phyloP scores from a whole-genome alignment of 2,113 vertebrate species.

The Lepus europaeus region DNA sequence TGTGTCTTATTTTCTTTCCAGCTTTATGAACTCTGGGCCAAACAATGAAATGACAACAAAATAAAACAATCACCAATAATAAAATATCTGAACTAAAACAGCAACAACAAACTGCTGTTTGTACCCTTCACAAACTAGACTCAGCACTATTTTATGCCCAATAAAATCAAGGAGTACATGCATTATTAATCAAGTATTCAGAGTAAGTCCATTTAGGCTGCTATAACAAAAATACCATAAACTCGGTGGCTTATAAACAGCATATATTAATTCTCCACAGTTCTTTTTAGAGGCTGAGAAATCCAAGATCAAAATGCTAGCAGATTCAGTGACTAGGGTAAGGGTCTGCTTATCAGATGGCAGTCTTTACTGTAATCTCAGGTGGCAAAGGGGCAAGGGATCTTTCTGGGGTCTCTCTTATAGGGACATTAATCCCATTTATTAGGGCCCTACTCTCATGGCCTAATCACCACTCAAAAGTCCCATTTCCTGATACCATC shows the following conservation, averaged over 20 bases:
- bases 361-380: neutral
- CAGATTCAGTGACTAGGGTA: neutral
- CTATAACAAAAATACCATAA: neutral
- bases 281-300: neutral
- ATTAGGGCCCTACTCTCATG: neutral
- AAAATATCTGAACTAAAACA: constrained; percentile 28
- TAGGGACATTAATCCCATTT: neutral
- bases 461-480: neutral
- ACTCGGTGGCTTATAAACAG: neutral
- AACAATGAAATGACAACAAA: neutral
- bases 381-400: neutral
- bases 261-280: neutral
- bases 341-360: neutral
- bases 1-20: constrained; percentile 31
- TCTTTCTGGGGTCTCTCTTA: neutral
- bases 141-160: constrained; percentile 35
- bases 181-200: neutral
- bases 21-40: neutral
- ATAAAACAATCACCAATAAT: constrained; percentile 1
- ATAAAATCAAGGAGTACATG: constrained; percentile 47
- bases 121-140: constrained; percentile 27
- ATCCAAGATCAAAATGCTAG: neutral
- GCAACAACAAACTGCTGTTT: neutral
- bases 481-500: neutral
- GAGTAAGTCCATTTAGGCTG: neutral